Evolutionary conservation across 2,888 invertebrate genomes (phyloP).

Genomic region (Tetanocera ferruginea): DNA sequence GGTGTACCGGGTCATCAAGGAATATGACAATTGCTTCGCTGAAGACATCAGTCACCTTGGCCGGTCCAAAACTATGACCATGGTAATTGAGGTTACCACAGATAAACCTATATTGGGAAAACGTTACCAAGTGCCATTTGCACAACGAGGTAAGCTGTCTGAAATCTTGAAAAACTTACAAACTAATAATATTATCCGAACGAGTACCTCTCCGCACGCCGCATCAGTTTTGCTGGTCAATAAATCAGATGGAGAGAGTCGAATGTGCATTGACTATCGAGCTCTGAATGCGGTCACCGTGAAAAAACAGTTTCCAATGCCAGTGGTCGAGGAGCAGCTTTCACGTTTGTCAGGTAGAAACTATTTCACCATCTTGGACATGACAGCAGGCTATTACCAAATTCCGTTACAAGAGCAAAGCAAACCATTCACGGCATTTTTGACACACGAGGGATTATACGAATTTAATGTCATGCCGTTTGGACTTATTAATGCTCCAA

Average conservation of each 20-base stretch:
- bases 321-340: slow-evolving; percentile 4
- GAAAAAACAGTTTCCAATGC: slow-evolving; percentile 17
- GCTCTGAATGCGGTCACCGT: slow-evolving; percentile 29
- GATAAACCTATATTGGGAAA: slow-evolving; percentile 18
- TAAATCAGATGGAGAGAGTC: slow-evolving; percentile 32
- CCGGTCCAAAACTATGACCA: slow-evolving; percentile 2
- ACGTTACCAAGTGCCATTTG: slow-evolving; percentile 35
- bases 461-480: slow-evolving; percentile 60
- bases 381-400: slow-evolving; percentile 16
- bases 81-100: slow-evolving; percentile 25
- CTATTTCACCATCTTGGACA: slow-evolving; percentile 4
- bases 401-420: slow-evolving; percentile 45
- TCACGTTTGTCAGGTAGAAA: neutral
- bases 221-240: slow-evolving; percentile 18
- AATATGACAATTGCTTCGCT: neutral
- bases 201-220: too few species aligned
- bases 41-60: neutral
- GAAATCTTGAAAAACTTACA: too few species aligned
- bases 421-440: slow-evolving; percentile 54
- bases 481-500: slow-evolving; percentile 58
- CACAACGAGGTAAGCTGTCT: too few species aligned
- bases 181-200: too few species aligned
- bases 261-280: slow-evolving; percentile 39
- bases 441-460: slow-evolving; percentile 48
- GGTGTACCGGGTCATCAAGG: neutral